phyloP scores from a whole-genome alignment of 2,113 vertebrate species.

The Mola mola region DNA sequence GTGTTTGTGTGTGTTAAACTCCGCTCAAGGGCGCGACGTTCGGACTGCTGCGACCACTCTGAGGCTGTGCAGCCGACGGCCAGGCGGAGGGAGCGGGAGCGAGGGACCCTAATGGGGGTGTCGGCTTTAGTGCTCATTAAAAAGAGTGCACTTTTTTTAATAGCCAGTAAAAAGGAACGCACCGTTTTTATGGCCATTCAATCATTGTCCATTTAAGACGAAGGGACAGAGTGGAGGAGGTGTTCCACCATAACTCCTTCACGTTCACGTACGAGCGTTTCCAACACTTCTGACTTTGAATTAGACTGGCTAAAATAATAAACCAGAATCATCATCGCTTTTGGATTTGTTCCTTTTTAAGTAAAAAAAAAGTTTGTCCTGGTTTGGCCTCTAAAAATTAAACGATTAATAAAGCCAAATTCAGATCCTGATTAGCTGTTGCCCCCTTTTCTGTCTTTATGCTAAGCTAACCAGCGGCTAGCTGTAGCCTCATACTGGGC shows the following conservation, averaged over 20 bases:
- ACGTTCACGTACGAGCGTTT: slow-evolving; percentile 37
- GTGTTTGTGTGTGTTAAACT: slow-evolving; percentile 30
- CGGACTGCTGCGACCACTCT: slow-evolving; percentile 45
- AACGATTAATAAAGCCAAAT: too few species aligned
- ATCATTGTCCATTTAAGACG: slow-evolving; percentile 76
- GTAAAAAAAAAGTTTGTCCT: too few species aligned
- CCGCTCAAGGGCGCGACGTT: too few species aligned
- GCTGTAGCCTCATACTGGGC: too few species aligned
- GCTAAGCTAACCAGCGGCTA: too few species aligned
- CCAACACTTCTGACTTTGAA: slow-evolving; percentile 54
- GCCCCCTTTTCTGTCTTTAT: too few species aligned
- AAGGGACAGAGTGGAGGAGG: slow-evolving; percentile 51
- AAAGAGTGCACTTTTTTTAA: slow-evolving; percentile 71
- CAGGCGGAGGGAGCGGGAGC: slow-evolving; percentile 24
- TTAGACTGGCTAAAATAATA: slow-evolving; percentile 19
- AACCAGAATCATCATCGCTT: neutral
- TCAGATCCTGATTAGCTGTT: too few species aligned
- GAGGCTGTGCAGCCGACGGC: slow-evolving; percentile 50
- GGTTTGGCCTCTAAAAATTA: too few species aligned
- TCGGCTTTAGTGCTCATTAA: slow-evolving; percentile 75
- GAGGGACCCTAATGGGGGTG: slow-evolving; percentile 58
- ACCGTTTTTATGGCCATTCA: slow-evolving; percentile 70
- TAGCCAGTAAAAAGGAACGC: slow-evolving; percentile 73
- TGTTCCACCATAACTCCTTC: slow-evolving; percentile 58
- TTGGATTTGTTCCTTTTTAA: too few species aligned